Evolutionary conservation across 1,140 invertebrate species (phyloP).

Genomic region (Heliothis subflexa): DNA sequence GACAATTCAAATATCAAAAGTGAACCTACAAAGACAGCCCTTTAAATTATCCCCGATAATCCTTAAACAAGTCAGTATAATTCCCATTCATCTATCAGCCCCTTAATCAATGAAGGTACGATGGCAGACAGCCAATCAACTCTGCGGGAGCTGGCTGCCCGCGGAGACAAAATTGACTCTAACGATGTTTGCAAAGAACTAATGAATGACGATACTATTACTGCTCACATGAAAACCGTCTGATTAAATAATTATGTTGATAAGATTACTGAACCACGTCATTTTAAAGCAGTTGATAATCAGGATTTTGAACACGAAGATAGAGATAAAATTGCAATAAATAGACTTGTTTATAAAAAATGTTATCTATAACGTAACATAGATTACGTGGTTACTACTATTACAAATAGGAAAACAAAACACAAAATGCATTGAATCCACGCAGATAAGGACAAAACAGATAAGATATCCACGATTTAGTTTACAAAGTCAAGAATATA

Average conservation of each 20-base stretch:
- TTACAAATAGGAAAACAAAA: background rate
- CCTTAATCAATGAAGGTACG: constrained; percentile 40
- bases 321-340: background rate
- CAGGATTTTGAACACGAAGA: background rate
- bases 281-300: constrained; percentile 5
- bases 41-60: constrained; percentile 25
- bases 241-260: constrained; percentile 34
- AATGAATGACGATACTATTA: constrained; percentile 23
- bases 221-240: background rate
- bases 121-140: constrained; percentile 46
- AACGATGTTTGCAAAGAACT: constrained; percentile 32
- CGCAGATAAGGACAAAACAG: background rate
- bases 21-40: background rate
- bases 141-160: constrained; percentile 35
- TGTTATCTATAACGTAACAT: background rate
- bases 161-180: constrained; percentile 46
- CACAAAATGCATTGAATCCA: background rate
- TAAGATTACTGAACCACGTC: constrained; percentile 10
- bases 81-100: constrained; percentile 39
- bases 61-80: constrained; percentile 37
- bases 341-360: background rate
- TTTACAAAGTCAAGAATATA: constrained; percentile 19
- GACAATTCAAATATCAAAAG: background rate
- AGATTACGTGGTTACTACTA: background rate
- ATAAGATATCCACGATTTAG: background rate